Evolutionary conservation across 2,113 vertebrate genomes (phyloP).

Genomic region (Chaetodon trifascialis): DNA sequence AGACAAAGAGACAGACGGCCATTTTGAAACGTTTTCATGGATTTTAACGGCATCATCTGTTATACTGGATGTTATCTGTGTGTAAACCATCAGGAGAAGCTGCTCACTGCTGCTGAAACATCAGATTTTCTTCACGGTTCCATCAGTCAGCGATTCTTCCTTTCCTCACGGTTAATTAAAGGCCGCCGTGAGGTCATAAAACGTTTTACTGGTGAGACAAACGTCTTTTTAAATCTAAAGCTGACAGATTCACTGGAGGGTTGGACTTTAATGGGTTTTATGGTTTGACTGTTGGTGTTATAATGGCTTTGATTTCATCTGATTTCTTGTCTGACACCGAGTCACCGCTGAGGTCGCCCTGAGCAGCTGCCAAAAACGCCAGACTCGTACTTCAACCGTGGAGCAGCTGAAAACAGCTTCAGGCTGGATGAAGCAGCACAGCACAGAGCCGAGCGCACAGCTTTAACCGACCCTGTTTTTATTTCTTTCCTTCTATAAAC

Average conservation of each 20-base stretch:
- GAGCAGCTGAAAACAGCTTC: background rate
- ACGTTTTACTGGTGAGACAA: background rate
- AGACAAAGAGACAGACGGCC: conserved; percentile 39
- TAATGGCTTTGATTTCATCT: background rate
- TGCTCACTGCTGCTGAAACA: background rate
- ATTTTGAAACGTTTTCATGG: background rate
- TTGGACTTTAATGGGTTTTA: background rate
- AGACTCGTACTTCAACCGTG: background rate
- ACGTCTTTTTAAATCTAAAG: background rate
- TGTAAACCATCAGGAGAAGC: background rate
- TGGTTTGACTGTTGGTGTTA: background rate
- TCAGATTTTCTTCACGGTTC: too few relatives aligned
- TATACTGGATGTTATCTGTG: background rate
- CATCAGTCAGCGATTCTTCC: background rate
- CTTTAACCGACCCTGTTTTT: background rate
- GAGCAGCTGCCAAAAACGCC: conserved; percentile 19
- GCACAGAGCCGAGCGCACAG: background rate
- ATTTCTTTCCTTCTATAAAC: background rate
- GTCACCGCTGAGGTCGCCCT: background rate
- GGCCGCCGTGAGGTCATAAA: background rate
- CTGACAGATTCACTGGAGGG: conserved; percentile 9
- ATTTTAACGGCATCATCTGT: background rate
- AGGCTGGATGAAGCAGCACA: background rate
- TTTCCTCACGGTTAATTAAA: background rate
- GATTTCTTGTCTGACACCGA: background rate